Evolutionary conservation across 2,888 invertebrate genomes (phyloP).

Genomic region (Agrotis ipsilon): DNA sequence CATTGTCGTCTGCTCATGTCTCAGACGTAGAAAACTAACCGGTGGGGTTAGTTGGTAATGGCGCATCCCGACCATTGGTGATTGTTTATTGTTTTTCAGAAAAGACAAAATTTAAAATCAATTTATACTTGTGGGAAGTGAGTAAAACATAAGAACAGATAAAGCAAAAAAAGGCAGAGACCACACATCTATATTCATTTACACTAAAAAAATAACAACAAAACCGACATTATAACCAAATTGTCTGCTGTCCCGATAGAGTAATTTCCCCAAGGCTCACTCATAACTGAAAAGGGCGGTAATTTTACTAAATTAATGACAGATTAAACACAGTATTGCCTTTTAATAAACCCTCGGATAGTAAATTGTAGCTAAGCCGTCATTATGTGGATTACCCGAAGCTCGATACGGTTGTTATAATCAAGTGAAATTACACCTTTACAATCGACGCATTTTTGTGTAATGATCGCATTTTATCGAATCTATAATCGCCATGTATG

Average conservation of each 20-base stretch:
- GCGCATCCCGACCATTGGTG: no score
- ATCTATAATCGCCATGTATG: slow-evolving; percentile 33
- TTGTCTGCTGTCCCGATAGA: slow-evolving; percentile 67
- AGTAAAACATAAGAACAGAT: no score
- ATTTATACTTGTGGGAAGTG: no score
- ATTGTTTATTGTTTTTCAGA: no score
- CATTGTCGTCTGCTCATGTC: no score
- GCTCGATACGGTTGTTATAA: slow-evolving; percentile 60
- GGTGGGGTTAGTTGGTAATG: no score
- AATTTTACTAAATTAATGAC: slow-evolving; percentile 81
- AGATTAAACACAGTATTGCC: slow-evolving; percentile 82
- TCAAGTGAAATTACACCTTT: slow-evolving; percentile 61
- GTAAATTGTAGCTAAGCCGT: slow-evolving; percentile 71
- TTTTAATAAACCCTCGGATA: slow-evolving; percentile 77
- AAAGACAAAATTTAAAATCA: background rate
- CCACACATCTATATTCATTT: background rate
- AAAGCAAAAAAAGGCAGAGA: no score
- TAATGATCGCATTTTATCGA: slow-evolving; percentile 45
- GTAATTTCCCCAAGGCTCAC: slow-evolving; percentile 69
- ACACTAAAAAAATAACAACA: slow-evolving; percentile 8
- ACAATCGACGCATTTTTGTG: slow-evolving; percentile 51
- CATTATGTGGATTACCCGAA: slow-evolving; percentile 73
- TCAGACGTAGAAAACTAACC: no score
- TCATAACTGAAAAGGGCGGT: slow-evolving; percentile 69
- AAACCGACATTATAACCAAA: slow-evolving; percentile 32